Evolutionary conservation across 2,888 invertebrate species (phyloP), one percentile per base, ranked within the genome.

Genomic region (Cordilura impudica): DNA sequence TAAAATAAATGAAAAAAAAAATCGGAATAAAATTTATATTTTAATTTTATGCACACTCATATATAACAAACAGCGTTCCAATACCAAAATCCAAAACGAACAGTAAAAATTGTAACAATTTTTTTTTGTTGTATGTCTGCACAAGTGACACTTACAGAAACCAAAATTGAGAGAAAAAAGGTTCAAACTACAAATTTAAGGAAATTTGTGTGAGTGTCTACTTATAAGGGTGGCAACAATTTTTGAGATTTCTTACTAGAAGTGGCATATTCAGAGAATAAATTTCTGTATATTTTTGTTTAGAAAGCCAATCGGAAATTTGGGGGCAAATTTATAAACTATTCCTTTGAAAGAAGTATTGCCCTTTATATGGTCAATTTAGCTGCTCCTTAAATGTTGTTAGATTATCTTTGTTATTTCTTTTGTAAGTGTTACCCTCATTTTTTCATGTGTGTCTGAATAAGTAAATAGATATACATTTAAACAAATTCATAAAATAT

Each of bases 401-500:
- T n/a, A n/a, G n/a, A n/a, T n/a, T n/a, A n/a, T n/a, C n/a, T n/a
- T n/a, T n/a, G n/a, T n/a, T 51, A 53, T 54, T 19, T 16, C 19
- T 12, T 45, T 47, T 49, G n/a, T 51, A 26, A 14, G 18, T 18
- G 18, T 18, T 12, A 35, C 19, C 2, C 31, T 14, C 39, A 53
- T 61, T 2, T 19, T 21, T 26, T n/a, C 21, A 45, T 51, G 26
- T 65, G 47, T 58, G 47, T 18, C 8, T 31, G 47, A 10, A 19
- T n/a, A 19, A 54, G 10, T 35, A 67, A 61, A 54, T 54, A 16
- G n/a, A n/a, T n/a, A n/a, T 47, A 56, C 35, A 45, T 60, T 67
- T 49, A 63, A 63, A 63, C 47, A 63, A 72, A 72, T 49, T 29
- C 39, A 63, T 75, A 63, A 75, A 75, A 75, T 63, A 69, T 69